Evolutionary conservation across 2,797 vertebrate genomes (phyloP).

Genomic region (Danio jaintianensis): DNA sequence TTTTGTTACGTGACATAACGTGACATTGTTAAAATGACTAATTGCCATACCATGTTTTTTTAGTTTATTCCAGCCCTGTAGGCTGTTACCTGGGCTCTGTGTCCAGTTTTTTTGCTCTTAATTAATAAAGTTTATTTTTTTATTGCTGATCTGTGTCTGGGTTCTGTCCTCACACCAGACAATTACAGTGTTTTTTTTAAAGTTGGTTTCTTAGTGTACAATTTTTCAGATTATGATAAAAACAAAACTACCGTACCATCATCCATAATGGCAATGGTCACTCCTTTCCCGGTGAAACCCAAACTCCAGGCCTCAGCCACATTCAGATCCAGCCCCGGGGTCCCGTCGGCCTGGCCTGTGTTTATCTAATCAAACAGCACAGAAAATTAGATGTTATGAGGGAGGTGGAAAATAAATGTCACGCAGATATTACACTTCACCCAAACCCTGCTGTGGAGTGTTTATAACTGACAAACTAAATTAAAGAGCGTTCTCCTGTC

Average conservation of each 20-base stretch:
- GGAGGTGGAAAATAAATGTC: conserved; percentile 74
- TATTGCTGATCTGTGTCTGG: too few relatives aligned
- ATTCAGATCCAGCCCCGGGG: conserved; percentile 96
- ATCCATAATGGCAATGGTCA: conserved; percentile 99
- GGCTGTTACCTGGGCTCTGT: too few relatives aligned
- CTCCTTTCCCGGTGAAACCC: conserved; percentile 96
- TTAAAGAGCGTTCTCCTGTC: conserved; percentile 61
- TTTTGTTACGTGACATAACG: too few relatives aligned
- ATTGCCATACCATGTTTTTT: too few relatives aligned
- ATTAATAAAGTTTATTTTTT: too few relatives aligned
- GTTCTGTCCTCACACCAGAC: too few relatives aligned
- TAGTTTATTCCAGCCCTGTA: too few relatives aligned
- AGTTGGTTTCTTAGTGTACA: too few relatives aligned
- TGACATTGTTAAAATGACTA: too few relatives aligned
- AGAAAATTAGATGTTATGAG: conserved; percentile 61
- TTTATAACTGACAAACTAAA: conserved; percentile 63
- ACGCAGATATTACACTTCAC: conserved; percentile 57
- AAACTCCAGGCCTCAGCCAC: conserved; percentile 99
- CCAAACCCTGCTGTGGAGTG: conserved; percentile 40
- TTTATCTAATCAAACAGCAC: conserved; percentile 89
- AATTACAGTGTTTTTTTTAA: too few relatives aligned
- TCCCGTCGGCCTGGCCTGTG: conserved; percentile 98
- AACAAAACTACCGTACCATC: conserved; percentile 97
- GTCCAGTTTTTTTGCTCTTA: too few relatives aligned
- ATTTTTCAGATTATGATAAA: too few relatives aligned